Conservation (phyloP, 1,140 invertebrate species). For the Neuroterus valhalla region DNA sequence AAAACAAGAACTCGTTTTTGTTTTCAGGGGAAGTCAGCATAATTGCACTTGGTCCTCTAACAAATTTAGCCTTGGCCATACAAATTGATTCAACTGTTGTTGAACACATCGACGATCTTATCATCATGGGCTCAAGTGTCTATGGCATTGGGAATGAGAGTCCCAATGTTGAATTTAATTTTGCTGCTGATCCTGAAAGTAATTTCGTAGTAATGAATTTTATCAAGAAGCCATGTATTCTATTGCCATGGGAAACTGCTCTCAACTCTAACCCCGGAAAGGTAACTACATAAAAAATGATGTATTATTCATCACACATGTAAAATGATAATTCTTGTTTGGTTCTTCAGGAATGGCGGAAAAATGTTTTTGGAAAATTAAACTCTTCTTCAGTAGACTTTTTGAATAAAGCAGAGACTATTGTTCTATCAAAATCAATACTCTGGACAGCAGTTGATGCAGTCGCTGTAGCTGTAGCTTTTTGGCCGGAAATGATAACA, state of each 20-base stretch:
- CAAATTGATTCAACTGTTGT: slow-evolving; percentile 76
- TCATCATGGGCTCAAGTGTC: slow-evolving; percentile 80
- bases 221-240: slow-evolving; percentile 52
- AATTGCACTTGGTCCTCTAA: slow-evolving; percentile 78
- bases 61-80: slow-evolving; percentile 79
- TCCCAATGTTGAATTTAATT: slow-evolving; percentile 81
- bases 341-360: slow-evolving; percentile 72
- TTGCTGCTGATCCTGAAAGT: slow-evolving; percentile 80
- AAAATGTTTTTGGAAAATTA: slow-evolving; percentile 61
- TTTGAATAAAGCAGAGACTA: slow-evolving; percentile 71
- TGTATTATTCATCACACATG: slow-evolving; percentile 16
- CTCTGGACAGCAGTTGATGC: slow-evolving; percentile 63
- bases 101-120: slow-evolving; percentile 72
- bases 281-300: slow-evolving; percentile 55
- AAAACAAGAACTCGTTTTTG: slow-evolving; percentile 27
- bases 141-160: slow-evolving; percentile 75
- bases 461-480: slow-evolving; percentile 53
- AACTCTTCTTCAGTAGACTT: slow-evolving; percentile 65
- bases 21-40: slow-evolving; percentile 70
- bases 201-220: slow-evolving; percentile 76
- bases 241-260: slow-evolving; percentile 75
- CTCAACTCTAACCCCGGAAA: slow-evolving; percentile 47
- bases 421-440: slow-evolving; percentile 34
- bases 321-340: slow-evolving; percentile 15
- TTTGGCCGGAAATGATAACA: slow-evolving; percentile 58